Evolutionary conservation across 2,113 vertebrate species (phyloP).

Genomic region (Lanius collurio): DNA sequence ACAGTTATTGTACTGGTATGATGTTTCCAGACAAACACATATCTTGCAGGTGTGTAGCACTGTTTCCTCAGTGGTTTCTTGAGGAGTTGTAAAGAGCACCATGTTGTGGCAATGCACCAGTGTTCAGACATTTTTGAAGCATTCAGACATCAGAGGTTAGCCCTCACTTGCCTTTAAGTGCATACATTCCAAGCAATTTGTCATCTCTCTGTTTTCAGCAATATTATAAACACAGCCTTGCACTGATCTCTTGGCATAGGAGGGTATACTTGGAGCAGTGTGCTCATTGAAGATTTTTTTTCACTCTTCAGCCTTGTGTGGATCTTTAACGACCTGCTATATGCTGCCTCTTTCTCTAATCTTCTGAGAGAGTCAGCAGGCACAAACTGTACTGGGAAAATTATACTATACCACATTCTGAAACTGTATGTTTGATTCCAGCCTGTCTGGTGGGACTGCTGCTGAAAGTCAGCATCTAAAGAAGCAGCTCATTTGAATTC

Average conservation of each 20-base stretch:
- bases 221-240: constrained; percentile 56
- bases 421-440: constrained; percentile 68
- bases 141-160: not conserved
- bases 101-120: not conserved
- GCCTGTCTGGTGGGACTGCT: constrained; percentile 61
- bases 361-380: constrained; percentile 68
- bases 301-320: constrained; percentile 33
- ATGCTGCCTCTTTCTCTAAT: constrained; percentile 58
- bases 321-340: constrained; percentile 62
- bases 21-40: not conserved
- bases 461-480: constrained; percentile 71
- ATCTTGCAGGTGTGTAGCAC: not conserved
- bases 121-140: not conserved
- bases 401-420: constrained; percentile 48
- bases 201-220: constrained; percentile 60
- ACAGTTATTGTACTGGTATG: not conserved
- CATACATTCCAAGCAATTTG: constrained; percentile 53
- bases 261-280: constrained; percentile 33
- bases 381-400: constrained; percentile 71
- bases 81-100: not conserved
- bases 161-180: constrained; percentile 33
- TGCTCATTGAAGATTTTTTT: constrained; percentile 37
- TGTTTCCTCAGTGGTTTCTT: not conserved
- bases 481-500: constrained; percentile 77
- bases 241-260: constrained; percentile 18